Evolutionary conservation across 2,797 vertebrate genomes (phyloP).

Genomic region (Orientallactaga sibirica): DNA sequence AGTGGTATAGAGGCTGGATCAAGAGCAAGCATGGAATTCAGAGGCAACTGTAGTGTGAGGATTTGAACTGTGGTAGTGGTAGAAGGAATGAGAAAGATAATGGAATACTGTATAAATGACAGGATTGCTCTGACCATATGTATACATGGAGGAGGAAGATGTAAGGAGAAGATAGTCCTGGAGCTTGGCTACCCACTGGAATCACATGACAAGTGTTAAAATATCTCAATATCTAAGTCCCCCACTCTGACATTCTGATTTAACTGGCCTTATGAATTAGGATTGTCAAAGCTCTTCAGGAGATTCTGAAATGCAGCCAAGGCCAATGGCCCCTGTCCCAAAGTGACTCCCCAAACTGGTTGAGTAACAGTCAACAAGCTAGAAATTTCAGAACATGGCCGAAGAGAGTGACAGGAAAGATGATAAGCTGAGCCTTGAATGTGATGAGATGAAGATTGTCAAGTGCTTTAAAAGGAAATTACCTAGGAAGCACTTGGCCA

Average conservation of each 20-base stretch:
- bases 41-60: neutral
- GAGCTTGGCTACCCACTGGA: neutral
- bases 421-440: neutral
- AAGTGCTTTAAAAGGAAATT: neutral
- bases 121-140: neutral
- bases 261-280: neutral
- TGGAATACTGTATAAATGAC: neutral
- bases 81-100: neutral
- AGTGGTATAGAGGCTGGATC: neutral
- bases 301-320: neutral
- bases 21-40: neutral
- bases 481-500: neutral
- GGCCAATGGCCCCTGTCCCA: neutral
- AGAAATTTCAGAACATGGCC: neutral
- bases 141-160: neutral
- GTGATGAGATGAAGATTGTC: neutral
- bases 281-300: neutral
- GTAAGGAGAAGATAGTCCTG: neutral
- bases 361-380: neutral
- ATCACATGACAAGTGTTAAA: neutral
- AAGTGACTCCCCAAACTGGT: neutral
- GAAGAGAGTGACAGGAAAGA: neutral
- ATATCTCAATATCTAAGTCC: neutral
- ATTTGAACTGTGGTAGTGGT: neutral
- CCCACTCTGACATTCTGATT: conserved; percentile 6